Percentiles rank a stretch among this genome's conserved stretches.
Evolutionary conservation across 1,140 invertebrate genomes (phyloP).

Genomic region (Cheumatopsyche charites): DNA sequence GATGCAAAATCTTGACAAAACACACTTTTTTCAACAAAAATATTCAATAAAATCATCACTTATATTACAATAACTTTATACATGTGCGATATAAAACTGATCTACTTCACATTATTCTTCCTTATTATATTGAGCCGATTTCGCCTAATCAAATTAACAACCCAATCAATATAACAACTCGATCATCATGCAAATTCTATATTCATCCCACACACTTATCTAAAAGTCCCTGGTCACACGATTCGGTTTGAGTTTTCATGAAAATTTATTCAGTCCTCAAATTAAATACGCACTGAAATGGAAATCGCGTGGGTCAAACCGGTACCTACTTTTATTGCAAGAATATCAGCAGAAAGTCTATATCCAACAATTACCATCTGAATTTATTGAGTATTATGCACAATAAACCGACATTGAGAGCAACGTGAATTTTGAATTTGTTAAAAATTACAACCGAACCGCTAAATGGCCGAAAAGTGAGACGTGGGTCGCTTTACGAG

Average conservation of each 20-base stretch:
- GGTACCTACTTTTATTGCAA: neutral
- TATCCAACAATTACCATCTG: neutral
- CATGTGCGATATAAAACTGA: too few relatives aligned
- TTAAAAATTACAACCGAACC: neutral
- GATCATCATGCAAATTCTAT: too few relatives aligned
- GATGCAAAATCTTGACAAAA: too few relatives aligned
- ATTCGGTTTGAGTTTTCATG: neutral
- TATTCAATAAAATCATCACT: too few relatives aligned
- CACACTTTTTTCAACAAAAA: too few relatives aligned
- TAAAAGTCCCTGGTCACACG: neutral
- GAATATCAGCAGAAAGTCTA: neutral
- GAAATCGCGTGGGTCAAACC: neutral
- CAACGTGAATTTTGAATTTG: neutral
- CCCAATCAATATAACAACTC: too few relatives aligned
- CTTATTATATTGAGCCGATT: too few relatives aligned
- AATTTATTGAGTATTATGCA: neutral
- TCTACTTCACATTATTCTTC: too few relatives aligned
- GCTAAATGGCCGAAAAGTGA: neutral
- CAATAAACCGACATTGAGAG: conserved; percentile 4
- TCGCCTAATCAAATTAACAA: too few relatives aligned
- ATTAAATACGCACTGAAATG: conserved; percentile 6
- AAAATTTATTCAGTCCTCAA: conserved; percentile 9
- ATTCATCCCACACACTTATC: too few relatives aligned
- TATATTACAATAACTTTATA: too few relatives aligned
- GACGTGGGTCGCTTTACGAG: conserved; percentile 13